A percentile compares a stretch with the other conserved stretches of the same genome.
Evolutionary conservation across 2,797 vertebrate species (phyloP).

Genomic region (Danio kyathit): DNA sequence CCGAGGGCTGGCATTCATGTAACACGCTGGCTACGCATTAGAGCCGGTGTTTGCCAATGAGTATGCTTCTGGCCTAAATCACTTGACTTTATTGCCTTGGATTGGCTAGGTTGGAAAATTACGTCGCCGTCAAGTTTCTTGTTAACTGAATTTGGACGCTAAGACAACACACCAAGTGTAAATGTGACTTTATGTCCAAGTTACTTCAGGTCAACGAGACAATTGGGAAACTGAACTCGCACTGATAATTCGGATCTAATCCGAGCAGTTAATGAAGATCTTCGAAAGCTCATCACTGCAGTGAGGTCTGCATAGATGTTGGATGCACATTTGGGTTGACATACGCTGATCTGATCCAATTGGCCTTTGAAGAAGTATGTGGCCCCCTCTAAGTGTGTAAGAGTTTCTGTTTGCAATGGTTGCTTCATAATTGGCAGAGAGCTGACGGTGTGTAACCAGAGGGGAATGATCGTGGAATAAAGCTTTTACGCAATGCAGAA

Average conservation of each 20-base stretch:
- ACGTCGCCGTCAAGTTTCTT: slow-evolving; percentile 2
- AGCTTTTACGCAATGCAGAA: neutral
- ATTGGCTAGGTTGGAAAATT: slow-evolving; percentile 36
- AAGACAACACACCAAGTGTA: neutral
- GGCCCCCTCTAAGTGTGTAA: slow-evolving; percentile 7
- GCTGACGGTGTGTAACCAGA: slow-evolving; percentile 2
- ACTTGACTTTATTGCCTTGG: slow-evolving; percentile 35
- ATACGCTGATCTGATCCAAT: slow-evolving; percentile 17
- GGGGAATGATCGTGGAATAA: neutral
- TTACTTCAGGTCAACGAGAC: slow-evolving; percentile 7
- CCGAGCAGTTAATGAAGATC: neutral
- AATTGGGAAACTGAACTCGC: neutral
- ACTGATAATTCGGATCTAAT: neutral
- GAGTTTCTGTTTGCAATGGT: slow-evolving; percentile 55
- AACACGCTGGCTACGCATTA: neutral
- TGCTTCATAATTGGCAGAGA: slow-evolving; percentile 33
- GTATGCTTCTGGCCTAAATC: slow-evolving; percentile 6
- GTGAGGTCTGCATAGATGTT: neutral
- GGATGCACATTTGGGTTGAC: neutral
- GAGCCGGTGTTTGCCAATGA: neutral
- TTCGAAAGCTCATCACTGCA: slow-evolving; percentile 11
- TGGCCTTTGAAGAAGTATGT: slow-evolving; percentile 16
- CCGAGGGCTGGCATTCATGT: neutral
- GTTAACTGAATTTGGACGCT: slow-evolving; percentile 26
- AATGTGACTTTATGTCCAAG: slow-evolving; percentile 8